Evolutionary conservation across 2,888 invertebrate genomes (phyloP).

Genomic region (Drosophila nigricruria): DNA sequence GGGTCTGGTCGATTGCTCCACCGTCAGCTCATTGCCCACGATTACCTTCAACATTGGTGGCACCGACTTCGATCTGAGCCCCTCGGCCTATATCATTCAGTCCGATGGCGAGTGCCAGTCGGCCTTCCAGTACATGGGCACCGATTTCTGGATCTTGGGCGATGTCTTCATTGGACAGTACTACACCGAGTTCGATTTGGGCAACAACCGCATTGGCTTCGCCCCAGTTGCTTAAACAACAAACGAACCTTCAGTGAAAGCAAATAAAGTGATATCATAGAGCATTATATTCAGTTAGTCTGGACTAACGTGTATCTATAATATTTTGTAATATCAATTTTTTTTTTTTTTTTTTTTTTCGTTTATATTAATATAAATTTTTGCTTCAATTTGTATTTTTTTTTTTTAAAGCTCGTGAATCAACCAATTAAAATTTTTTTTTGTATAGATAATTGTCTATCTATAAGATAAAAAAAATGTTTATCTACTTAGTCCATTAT

Average conservation of each 20-base stretch:
- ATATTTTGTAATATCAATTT: slow-evolving; percentile 1
- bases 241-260: slow-evolving; percentile 2
- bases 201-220: slow-evolving; percentile 94
- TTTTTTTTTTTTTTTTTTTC: not conserved
- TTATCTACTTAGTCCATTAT: not conserved
- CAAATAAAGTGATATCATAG: slow-evolving; percentile 26
- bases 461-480: not conserved
- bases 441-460: not conserved
- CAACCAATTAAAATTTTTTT: not conserved
- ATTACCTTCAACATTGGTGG: slow-evolving; percentile 92
- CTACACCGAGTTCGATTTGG: slow-evolving; percentile 97
- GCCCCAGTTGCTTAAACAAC: slow-evolving; percentile 86
- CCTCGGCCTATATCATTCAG: slow-evolving; percentile 89
- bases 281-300: slow-evolving; percentile 14
- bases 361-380: not conserved
- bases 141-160: slow-evolving; percentile 95
- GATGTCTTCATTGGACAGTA: slow-evolving; percentile 97
- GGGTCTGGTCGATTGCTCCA: slow-evolving; percentile 90
- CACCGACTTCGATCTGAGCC: slow-evolving; percentile 90
- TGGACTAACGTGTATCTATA: slow-evolving; percentile 4
- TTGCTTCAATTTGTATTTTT: not conserved
- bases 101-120: slow-evolving; percentile 92
- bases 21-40: slow-evolving; percentile 90
- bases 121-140: slow-evolving; percentile 94
- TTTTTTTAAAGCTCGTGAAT: not conserved